phyloP scores from a whole-genome alignment of 1,140 invertebrate genomes.

The Dryas iulia region DNA sequence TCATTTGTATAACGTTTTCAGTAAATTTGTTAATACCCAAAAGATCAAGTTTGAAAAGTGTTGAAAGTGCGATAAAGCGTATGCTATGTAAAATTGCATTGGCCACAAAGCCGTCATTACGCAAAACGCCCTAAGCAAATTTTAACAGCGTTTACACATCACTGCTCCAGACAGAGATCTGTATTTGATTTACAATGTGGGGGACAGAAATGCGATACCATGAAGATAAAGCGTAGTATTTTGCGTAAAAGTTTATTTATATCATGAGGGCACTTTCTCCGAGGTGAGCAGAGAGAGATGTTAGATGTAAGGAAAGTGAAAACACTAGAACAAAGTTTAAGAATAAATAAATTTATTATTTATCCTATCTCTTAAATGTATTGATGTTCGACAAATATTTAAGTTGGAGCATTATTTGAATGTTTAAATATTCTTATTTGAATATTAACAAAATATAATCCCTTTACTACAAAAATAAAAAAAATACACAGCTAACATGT shows the following conservation, averaged over 20 bases:
- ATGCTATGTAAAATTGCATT: neutral
- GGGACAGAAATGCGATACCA: conserved; percentile 46
- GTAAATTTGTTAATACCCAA: neutral
- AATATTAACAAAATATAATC: too few relatives aligned
- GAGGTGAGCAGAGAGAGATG: neutral
- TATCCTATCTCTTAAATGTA: too few relatives aligned
- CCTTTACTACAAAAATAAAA: neutral
- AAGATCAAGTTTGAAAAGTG: neutral
- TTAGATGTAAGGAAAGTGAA: too few relatives aligned
- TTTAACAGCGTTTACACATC: conserved; percentile 39
- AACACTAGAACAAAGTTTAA: too few relatives aligned
- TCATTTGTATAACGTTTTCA: too few relatives aligned
- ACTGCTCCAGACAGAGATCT: conserved; percentile 62
- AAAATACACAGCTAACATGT: neutral
- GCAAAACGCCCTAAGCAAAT: conserved; percentile 45
- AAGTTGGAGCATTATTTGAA: too few relatives aligned
- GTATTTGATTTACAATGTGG: conserved; percentile 77
- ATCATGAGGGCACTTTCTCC: neutral
- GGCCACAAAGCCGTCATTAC: conserved; percentile 21
- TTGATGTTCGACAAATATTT: too few relatives aligned
- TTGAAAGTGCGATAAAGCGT: neutral
- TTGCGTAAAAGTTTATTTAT: neutral
- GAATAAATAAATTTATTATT: too few relatives aligned
- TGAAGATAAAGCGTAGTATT: neutral
- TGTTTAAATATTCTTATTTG: too few relatives aligned